Base-by-base conservation (phyloP, 2,113 vertebrate species). In the Calidris pygmaea region DNA sequence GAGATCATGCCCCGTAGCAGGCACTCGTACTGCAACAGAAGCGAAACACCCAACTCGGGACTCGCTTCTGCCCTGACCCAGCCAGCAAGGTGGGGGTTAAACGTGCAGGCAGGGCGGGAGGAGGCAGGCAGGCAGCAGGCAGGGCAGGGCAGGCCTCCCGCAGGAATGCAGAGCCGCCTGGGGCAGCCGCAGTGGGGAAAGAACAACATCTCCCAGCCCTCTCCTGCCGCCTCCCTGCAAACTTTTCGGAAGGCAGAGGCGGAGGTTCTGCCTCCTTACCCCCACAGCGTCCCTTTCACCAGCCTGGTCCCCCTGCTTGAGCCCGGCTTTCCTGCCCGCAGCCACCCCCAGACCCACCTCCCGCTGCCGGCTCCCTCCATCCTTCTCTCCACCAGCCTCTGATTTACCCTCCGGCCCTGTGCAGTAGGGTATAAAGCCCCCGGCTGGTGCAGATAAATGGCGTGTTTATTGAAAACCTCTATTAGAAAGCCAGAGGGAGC, bases 101-200 rank as follows among this genome's bases (percentile, higher is more conserved):
- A 3, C 2, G 10, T 24, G 34, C 3, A 17, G 72, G 34, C 70
- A 71, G 35, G 32, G 7, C 10, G 6, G 55, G 83, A 71, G 34
- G 18, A 45, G 43, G 74, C 24, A 29, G 58, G 7, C 6, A 16
- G 70, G 55, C 50, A 30, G 67, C 59, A 34, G 52, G 59, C 59
- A 60, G 59, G 84, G 30, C 37, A 59, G 60, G 77, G 18, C 66
- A 53, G 89, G 74, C 89, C 73, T 91, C 74, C 58, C 10, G 21
- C 23, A 95, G 91, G 90, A 95, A 96, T 91, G 85, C 62, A 48
- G 90, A 62, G 85, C 55, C 35, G 63, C 92, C 62, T 24, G 35
- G 72, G 55, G 65, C 41, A 71, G 68, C 27, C 29, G 4, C 6
- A 0, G 1, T n/a, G 71, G 65, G 45, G 65, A 71, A 85, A 85